Evolutionary conservation across 2,888 invertebrate species (phyloP), one percentile per base, ranked within the genome.

Genomic region (Cantharis nigra): DNA sequence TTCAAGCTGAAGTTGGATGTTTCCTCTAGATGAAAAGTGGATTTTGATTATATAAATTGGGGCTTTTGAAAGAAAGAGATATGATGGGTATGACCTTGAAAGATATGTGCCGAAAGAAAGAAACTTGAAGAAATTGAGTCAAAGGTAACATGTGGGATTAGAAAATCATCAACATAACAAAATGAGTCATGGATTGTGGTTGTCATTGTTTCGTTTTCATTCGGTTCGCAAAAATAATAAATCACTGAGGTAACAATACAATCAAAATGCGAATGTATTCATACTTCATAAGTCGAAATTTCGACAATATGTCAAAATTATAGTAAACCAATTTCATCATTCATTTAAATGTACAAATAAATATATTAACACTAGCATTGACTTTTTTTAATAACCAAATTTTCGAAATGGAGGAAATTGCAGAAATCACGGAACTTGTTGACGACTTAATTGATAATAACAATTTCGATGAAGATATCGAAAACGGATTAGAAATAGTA

Each of bases 401-500:
- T 33, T 33, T 49, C 7, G 2, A 65, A 13, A 74, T 74, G 69
- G 23, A 62, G 63, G 69, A 26, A 28, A 69, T 74, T 16, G 74
- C 28, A 74, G 74, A 74, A 62, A 69, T 74, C 13, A 74, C 74
- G 63, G 74, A 74, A 74, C 9, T 69, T 30, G 16, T 16, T 2
- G 62, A 18, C 9, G 62, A 71, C 14, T 0, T 16, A 49, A 62
- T n/a, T 9, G 70, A 67, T 11, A n/a, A 67, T 11, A n/a, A 74
- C 2, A 10, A 33, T 3, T 49, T 16, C 7, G 28, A 75, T 13
- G 13, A 28, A 18, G 74, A 74, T 9, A 75, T 75, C 9, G 71
- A 75, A 62, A 23, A n/a, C 1, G 75, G 75, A 18, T 71, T 75
- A 65, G 75, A 75, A 69, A 75, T 75, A 67, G 75, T 75, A 30